phyloP scores from a whole-genome alignment of 2,113 vertebrate species.

The Cervus canadensis region DNA sequence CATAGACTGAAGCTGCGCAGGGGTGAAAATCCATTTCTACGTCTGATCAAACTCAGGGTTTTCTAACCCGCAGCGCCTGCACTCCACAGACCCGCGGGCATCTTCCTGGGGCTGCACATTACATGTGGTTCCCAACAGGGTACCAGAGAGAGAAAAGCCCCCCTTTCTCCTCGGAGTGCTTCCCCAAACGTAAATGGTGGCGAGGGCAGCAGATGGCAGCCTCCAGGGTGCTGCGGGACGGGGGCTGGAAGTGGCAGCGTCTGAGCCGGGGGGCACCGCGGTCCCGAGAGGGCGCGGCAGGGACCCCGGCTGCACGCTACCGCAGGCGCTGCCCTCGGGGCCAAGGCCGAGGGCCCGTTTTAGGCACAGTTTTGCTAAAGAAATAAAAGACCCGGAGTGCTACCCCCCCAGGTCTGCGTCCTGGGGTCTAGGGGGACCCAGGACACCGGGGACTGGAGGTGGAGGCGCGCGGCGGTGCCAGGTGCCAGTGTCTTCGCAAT shows the following conservation, averaged over 20 bases:
- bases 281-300: accelerated
- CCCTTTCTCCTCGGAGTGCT: background rate
- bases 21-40: conserved; percentile 41
- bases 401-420: background rate
- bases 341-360: background rate
- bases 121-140: background rate
- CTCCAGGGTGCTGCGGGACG: background rate
- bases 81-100: background rate
- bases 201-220: background rate
- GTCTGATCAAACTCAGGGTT: background rate
- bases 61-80: background rate
- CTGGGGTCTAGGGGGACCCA: background rate
- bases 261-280: accelerated
- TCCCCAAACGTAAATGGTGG: background rate
- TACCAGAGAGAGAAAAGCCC: background rate
- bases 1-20: conserved; percentile 32
- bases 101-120: background rate
- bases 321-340: too few species aligned
- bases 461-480: accelerated
- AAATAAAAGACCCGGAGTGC: background rate
- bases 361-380: background rate
- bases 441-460: background rate
- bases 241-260: background rate
- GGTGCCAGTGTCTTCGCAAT: background rate
- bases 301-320: background rate